Evolutionary conservation across 2,888 invertebrate species (phyloP), one percentile per base, ranked within the genome.

Genomic region (Norana najaformis): DNA sequence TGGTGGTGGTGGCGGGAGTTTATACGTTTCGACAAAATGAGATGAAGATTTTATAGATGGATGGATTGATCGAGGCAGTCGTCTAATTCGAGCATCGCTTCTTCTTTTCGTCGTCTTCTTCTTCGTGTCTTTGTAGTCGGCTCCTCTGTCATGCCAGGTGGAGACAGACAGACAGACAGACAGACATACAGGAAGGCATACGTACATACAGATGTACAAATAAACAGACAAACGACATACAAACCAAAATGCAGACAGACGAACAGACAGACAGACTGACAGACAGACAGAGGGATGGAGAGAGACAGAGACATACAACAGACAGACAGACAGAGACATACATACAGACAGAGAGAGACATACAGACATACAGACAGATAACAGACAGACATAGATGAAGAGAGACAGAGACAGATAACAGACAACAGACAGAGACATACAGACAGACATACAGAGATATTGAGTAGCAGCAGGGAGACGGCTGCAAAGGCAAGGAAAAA

Each of bases 11-110:
- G n/a, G n/a, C n/a, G 69, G n/a, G 69, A n/a, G 69, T 69, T 69
- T 69, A 69, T 69, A 69, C 8, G 69, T 69, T 69, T 69, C 69
- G 69, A 69, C 69, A n/a, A 69, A 69, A 69, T 69, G 69, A 69
- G 69, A 69, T 69, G 69, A 69, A 69, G 69, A 69, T 69, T 69
- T 69, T 69, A 69, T 69, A 69, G 69, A 69, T 69, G 69, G 69
- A 69, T n/a, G n/a, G 69, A 69, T 69, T 69, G 69, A 69, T 69
- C 69, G n/a, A 11, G n/a, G n/a, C n/a, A n/a, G 69, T n/a, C 30
- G 69, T 69, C n/a, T 11, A 69, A 69, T 30, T 69, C 69, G 69
- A n/a, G 13, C n/a, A 69, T 4, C 69, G n/a, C 69, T n/a, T 30
- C 69, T 69, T 69, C 69, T 69, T 30, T 69, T 69, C 69, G 30